Conservation (phyloP, 2,113 vertebrate genomes). For the Osmerus mordax region DNA sequence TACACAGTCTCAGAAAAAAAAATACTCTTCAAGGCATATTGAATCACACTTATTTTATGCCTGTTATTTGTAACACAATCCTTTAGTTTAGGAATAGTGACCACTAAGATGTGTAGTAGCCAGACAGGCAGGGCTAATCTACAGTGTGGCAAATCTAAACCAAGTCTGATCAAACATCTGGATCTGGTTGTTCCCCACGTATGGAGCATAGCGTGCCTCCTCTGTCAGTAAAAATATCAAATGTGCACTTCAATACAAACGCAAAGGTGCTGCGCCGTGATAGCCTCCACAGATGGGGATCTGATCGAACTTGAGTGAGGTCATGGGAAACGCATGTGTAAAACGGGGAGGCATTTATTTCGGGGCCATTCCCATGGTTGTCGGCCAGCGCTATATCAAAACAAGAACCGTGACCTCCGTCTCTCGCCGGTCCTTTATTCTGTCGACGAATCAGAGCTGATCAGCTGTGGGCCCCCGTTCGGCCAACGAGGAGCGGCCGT, state of each 20-base stretch:
- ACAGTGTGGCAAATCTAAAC: constrained; percentile 12
- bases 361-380: background rate
- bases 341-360: background rate
- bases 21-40: background rate
- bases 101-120: background rate
- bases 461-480: background rate
- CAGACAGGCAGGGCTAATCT: constrained; percentile 9
- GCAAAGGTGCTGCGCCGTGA: constrained; percentile 18
- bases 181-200: constrained; percentile 21
- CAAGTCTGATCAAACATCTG: constrained; percentile 42
- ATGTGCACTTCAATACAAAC: constrained; percentile 2
- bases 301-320: background rate
- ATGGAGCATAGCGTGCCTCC: constrained; percentile 33
- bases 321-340: background rate
- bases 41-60: background rate
- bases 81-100: constrained; percentile 1
- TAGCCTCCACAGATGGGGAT: constrained; percentile 16
- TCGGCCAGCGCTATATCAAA: background rate
- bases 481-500: background rate
- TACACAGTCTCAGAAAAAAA: too few species aligned
- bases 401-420: background rate
- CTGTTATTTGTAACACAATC: constrained; percentile 2
- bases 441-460: background rate
- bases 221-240: constrained; percentile 13
- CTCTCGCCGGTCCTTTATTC: background rate